phyloP scores from a whole-genome alignment of 2,113 vertebrate species.

The Nyctibius bracteatus region DNA sequence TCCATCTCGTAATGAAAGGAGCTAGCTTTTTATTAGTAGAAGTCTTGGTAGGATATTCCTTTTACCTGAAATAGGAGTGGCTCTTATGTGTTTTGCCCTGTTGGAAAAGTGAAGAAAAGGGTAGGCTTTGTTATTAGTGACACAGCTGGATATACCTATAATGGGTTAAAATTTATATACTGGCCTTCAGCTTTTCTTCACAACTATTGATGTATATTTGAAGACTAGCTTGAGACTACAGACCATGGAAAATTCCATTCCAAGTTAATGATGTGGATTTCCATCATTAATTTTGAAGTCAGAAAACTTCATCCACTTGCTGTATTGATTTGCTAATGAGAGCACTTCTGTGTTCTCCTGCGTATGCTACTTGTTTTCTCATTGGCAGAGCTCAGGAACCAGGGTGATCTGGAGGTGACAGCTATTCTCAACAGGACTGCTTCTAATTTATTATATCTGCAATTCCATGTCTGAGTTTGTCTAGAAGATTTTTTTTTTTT shows the following conservation, averaged over 20 bases:
- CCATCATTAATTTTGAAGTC: constrained; percentile 3
- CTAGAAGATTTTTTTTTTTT: not conserved
- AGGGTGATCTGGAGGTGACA: not conserved
- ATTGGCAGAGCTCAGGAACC: not conserved
- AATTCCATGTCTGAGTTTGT: not conserved
- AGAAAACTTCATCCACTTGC: not conserved
- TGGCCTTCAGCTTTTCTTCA: not conserved
- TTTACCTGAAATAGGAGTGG: not conserved
- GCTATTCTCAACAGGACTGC: not conserved
- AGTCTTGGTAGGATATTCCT: not conserved
- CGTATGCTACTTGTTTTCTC: not conserved
- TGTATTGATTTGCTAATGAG: constrained; percentile 12
- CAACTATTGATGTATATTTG: not conserved
- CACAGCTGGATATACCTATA: not conserved
- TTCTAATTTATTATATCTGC: not conserved
- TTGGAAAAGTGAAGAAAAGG: not conserved
- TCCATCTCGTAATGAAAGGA: not conserved
- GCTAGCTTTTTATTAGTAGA: not conserved
- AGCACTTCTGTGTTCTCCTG: not conserved
- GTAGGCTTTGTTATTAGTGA: not conserved
- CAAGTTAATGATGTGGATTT: not conserved
- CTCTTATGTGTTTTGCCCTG: not conserved
- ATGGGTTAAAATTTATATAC: not conserved
- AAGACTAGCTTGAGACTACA: not conserved
- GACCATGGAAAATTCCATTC: not conserved